A percentile compares a stretch with the other conserved stretches of the same genome.
Conservation (phyloP, 30 jellyfish, hydroid and myxozoan species). For the Mastigias papua region DNA sequence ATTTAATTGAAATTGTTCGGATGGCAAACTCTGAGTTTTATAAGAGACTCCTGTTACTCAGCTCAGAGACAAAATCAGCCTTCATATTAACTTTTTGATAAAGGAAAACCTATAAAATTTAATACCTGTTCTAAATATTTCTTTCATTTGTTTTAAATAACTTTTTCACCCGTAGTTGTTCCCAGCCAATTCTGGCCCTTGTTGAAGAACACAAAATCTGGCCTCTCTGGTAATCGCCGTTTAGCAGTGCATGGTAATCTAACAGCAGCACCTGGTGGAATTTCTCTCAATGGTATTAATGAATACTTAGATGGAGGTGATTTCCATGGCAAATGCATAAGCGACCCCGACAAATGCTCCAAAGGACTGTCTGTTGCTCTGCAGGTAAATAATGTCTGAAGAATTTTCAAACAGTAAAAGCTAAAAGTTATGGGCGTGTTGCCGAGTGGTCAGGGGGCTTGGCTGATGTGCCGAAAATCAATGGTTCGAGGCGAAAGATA, state of each 20-base stretch:
- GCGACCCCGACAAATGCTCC: slow-evolving; percentile 93
- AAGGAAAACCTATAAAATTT: no score
- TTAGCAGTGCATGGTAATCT: slow-evolving; percentile 83
- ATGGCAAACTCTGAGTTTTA: no score
- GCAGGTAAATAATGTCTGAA: no score
- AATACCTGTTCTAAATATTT: neutral
- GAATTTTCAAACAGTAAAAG: no score
- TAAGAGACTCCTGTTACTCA: no score
- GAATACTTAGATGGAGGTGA: slow-evolving; percentile 96
- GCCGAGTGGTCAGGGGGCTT: no score
- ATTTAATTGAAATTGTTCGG: no score
- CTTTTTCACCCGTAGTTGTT: slow-evolving; percentile 69
- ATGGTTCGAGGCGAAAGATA: no score
- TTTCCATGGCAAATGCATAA: slow-evolving; percentile 93
- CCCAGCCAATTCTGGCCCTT: slow-evolving; percentile 95
- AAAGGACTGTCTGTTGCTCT: slow-evolving; percentile 95
- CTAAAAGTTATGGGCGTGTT: no score
- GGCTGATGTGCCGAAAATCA: no score
- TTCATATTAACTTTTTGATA: no score
- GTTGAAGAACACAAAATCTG: slow-evolving; percentile 85
- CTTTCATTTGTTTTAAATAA: neutral
- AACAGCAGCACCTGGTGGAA: slow-evolving; percentile 82
- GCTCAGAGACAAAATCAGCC: no score
- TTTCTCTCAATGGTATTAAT: slow-evolving; percentile 79
- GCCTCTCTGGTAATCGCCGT: slow-evolving; percentile 94